Evolutionary conservation across 1,140 invertebrate genomes (phyloP), one percentile per base, ranked within the genome.

Genomic region (Eupristina koningsbergeri): DNA sequence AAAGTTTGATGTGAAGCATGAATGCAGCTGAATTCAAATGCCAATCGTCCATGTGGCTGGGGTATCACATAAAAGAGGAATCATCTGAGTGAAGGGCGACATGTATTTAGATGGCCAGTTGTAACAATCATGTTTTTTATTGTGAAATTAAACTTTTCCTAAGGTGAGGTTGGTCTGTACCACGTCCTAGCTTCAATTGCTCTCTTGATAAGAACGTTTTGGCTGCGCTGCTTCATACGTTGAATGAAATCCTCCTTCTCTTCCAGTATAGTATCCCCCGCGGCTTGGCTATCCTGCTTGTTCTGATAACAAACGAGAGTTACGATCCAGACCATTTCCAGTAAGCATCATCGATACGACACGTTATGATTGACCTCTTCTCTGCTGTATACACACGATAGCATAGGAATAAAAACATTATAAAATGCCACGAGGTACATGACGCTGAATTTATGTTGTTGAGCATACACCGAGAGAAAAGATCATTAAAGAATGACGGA

Each of bases 161-260:
- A 85, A 80, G 84, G 84, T 36, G 84, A 81, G 13, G 79, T 26
- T 26, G 84, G 45, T 85, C 84, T 87, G 84, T 89, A 90, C 90
- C 90, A 91, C 85, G 89, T 89, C 86, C 89, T 90, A 84, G 90
- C 89, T 81, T 90, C 90, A 80, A 91, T 89, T 84, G 88, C 89
- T 88, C 89, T 88, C 85, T 89, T 89, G 86, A 91, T 90, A 85
- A 91, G 88, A 84, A 91, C 90, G 86, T 87, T 89, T 86, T 91
- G 90, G 88, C 90, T 91, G 87, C 89, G 89, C 84, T 90, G 89
- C 87, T 91, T 91, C 90, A 91, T 91, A 81, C 90, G 89, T 74
- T 91, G 89, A 89, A 91, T 90, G 88, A 91, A 91, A 86, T 85
- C 85, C 74, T 90, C 90, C 89, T 89, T 90, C 80, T 88, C 89